Percentiles rank a stretch among this genome's conserved stretches.
phyloP scores from a whole-genome alignment of 2,797 vertebrate species.

The Setipinna tenuifilis region DNA sequence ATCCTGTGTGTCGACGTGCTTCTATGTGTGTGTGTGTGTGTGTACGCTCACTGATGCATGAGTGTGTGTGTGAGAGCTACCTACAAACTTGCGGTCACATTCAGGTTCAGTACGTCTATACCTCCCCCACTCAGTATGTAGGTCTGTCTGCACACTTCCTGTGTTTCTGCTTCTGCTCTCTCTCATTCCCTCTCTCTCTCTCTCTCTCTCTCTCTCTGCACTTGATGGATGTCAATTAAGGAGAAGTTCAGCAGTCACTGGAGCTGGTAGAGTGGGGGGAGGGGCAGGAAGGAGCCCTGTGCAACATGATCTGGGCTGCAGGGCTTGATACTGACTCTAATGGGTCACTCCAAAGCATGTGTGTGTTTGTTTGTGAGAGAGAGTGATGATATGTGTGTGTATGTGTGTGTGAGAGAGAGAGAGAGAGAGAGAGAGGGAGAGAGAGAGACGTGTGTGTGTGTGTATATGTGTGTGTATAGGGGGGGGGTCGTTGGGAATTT shows the following conservation, averaged over 20 bases:
- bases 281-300: background rate
- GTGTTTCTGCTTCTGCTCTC: background rate
- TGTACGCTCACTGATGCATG: background rate
- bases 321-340: background rate
- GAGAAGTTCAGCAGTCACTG: background rate
- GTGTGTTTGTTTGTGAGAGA: background rate
- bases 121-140: background rate
- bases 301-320: background rate
- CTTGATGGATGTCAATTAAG: background rate
- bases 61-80: background rate
- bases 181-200: background rate
- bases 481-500: slow-evolving; percentile 45
- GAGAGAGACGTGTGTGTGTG: background rate
- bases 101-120: background rate
- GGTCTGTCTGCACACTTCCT: background rate
- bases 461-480: background rate
- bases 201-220: background rate
- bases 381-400: background rate
- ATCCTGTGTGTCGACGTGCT: slow-evolving; percentile 36
- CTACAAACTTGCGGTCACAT: background rate
- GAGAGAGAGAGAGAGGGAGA: background rate
- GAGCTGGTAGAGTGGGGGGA: background rate
- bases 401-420: background rate
- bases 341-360: slow-evolving; percentile 10
- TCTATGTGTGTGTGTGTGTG: background rate